phyloP scores from a whole-genome alignment of 2,797 vertebrate species.

The Cyclopterus lumpus region DNA sequence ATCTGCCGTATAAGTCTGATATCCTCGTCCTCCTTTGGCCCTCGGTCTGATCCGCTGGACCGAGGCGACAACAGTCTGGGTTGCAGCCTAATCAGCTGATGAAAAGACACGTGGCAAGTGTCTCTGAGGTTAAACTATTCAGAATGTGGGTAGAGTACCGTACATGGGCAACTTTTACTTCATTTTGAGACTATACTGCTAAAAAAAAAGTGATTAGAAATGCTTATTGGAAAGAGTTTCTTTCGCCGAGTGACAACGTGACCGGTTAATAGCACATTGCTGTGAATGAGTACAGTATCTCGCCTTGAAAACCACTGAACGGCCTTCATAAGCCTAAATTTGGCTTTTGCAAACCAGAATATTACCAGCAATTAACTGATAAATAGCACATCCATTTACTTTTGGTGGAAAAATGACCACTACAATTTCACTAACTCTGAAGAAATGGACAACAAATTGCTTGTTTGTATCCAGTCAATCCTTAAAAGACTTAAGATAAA shows the following conservation, averaged over 20 bases:
- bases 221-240: neutral
- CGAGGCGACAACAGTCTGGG: slow-evolving; percentile 16
- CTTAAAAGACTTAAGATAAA: neutral
- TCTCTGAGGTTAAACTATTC: slow-evolving; percentile 22
- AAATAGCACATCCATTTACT: neutral
- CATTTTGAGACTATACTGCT: neutral
- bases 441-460: neutral
- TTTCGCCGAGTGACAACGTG: neutral
- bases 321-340: neutral
- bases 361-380: no score
- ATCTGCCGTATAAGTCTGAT: slow-evolving; percentile 11
- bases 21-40: slow-evolving; percentile 36
- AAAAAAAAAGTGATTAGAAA: neutral
- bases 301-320: neutral
- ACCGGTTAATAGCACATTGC: neutral
- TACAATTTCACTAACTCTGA: no score
- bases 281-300: neutral
- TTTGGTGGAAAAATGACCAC: neutral
- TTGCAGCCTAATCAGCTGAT: slow-evolving; percentile 51
- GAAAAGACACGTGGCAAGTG: slow-evolving; percentile 30
- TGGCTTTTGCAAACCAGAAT: neutral
- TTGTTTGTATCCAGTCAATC: no score
- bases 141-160: neutral
- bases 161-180: neutral
- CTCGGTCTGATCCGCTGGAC: slow-evolving; percentile 44